phyloP scores from a whole-genome alignment of 2,888 invertebrate species.

The Malthinus seriepunctatus region DNA sequence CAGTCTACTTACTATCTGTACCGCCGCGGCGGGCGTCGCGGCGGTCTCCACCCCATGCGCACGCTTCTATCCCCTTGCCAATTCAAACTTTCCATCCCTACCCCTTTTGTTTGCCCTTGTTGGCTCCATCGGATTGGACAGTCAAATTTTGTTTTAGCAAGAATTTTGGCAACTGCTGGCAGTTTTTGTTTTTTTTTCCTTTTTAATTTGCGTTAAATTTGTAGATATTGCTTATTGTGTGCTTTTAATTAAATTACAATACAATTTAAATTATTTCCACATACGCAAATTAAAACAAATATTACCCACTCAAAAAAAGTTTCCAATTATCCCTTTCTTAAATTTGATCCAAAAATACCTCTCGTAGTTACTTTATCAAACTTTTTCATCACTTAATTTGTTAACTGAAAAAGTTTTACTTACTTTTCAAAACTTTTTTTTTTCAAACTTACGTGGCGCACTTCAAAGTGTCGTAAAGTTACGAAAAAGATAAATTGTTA shows the following conservation, averaged over 20 bases:
- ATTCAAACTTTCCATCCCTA: slow-evolving; percentile 42
- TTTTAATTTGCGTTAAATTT: slow-evolving; percentile 27
- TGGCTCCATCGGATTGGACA: slow-evolving; percentile 43
- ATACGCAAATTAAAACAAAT: neutral
- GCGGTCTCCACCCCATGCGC: slow-evolving; percentile 62
- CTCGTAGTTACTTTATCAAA: neutral
- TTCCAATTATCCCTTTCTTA: neutral
- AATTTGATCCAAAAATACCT: neutral
- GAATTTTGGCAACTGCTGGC: slow-evolving; percentile 43
- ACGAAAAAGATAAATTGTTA: no score
- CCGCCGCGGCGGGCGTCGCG: slow-evolving; percentile 66
- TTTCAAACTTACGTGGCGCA: no score
- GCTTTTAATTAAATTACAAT: slow-evolving; percentile 12
- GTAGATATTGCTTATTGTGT: slow-evolving; percentile 18
- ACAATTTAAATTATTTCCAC: neutral
- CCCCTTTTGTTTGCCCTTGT: slow-evolving; percentile 48
- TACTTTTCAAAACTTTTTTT: no score
- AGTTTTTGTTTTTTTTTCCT: slow-evolving; percentile 31
- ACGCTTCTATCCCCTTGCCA: slow-evolving; percentile 54
- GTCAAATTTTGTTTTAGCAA: slow-evolving; percentile 45
- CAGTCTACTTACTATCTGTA: slow-evolving; percentile 58
- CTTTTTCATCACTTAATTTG: neutral
- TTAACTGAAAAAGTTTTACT: neutral
- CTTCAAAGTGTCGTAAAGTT: no score
- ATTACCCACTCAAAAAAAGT: neutral